Evolutionary conservation across 2,888 invertebrate species (phyloP), one percentile per base, ranked within the genome.

Genomic region (Ochropleura leucogaster): DNA sequence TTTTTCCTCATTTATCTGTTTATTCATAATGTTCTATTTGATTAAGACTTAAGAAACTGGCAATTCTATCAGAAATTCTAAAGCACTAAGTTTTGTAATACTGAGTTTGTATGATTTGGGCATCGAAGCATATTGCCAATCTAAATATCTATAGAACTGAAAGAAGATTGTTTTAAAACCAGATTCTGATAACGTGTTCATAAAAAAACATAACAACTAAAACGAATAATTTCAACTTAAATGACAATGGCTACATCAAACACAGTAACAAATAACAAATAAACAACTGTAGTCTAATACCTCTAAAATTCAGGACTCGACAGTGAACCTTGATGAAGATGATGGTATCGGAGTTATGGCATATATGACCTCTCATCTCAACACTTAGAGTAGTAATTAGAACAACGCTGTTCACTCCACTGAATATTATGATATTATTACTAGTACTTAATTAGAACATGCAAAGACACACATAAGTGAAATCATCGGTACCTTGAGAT

Each of bases 1-100:
- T 72, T 83, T 80, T 70, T 78, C 67, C 64, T 81, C 70, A 65
- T 73, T 68, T 63, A 62, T 80, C 62, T 65, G 46, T 65, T 53
- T 67, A 81, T 81, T 68, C n/a, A 76, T 62, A 74, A 66, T 53
- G 20, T 62, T 66, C 12, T 72, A 46, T 73, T 73, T 68, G 42
- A 4, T 65, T 79, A n/a, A 44, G 62, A 0, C 44, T 62, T 44
- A n/a, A 62, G n/a, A 62, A 1, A 44, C 44, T 7, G n/a, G 60
- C 30, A 30, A 30, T 30, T 30, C 30, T 30, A 30, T 30, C 30
- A 30, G 30, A 30, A 30, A 30, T 30, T 30, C 30, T 30, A 30
- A 30, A 30, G 30, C 1, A 30, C 30, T 30, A 30, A 30, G 30
- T 10, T n/a, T 7, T 6, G 7, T 44, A 62, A 18, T 59, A 44